A percentile compares a stretch with the other conserved stretches of the same genome.
These are phyloP conservation scores for Akabosia matsudoensis DNA, from an alignment of 1,140 invertebrate species.

Conservation along the genomic window DNA sequence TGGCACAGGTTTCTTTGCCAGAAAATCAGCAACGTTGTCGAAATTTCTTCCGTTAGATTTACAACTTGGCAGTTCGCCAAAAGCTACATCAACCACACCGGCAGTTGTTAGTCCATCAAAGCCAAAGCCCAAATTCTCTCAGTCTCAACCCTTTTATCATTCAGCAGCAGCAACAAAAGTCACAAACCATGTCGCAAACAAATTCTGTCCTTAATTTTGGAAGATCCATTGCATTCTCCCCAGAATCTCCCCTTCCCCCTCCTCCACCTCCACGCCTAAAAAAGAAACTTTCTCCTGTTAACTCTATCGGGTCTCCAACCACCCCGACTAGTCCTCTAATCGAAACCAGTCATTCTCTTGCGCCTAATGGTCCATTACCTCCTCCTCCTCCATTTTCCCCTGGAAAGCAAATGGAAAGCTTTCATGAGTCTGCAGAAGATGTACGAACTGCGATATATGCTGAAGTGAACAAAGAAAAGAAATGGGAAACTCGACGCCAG, in stretches of 20 bases:
- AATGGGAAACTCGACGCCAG: constrained; percentile 40
- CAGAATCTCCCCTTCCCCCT: constrained; percentile 18
- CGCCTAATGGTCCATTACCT: background rate
- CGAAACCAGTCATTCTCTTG: background rate
- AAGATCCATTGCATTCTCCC: background rate
- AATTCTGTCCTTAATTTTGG: background rate
- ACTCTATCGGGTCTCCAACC: constrained; percentile 5
- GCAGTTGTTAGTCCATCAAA: background rate
- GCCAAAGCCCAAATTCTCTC: background rate
- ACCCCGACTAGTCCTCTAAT: constrained; percentile 1
- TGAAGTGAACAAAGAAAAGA: constrained; percentile 41
- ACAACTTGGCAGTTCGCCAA: background rate
- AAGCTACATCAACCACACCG: background rate
- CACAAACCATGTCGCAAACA: background rate
- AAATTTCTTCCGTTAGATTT: constrained; percentile 4
- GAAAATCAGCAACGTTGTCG: background rate
- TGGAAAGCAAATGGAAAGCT: background rate
- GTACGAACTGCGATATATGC: constrained; percentile 36
- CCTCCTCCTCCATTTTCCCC: background rate
- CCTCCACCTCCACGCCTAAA: constrained; percentile 30
- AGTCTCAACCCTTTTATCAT: background rate
- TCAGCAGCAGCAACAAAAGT: background rate
- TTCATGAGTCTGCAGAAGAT: background rate
- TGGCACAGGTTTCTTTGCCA: background rate
- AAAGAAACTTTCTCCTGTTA: constrained; percentile 28